Conservation (phyloP, 2,888 invertebrate genomes). For the Microctonus hyperodae region DNA sequence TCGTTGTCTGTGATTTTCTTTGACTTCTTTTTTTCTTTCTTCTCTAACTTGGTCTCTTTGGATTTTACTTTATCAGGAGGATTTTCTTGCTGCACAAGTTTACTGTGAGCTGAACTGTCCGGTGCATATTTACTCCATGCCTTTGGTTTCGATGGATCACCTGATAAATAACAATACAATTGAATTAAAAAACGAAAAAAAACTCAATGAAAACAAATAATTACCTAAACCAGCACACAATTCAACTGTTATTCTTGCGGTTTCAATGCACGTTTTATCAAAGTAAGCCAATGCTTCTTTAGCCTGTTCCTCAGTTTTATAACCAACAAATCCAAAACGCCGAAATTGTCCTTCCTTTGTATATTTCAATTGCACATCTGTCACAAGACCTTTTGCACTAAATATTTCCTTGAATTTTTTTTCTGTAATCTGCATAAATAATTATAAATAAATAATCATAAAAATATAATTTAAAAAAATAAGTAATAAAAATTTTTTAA, state of each 20-base stretch:
- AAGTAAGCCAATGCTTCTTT: constrained; percentile 78
- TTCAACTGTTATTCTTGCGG: constrained; percentile 82
- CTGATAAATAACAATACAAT: constrained; percentile 47
- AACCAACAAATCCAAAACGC: constrained; percentile 94
- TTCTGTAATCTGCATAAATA: constrained; percentile 73
- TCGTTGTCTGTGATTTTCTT: constrained; percentile 36
- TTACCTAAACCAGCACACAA: constrained; percentile 74
- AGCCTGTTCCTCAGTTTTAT: constrained; percentile 81
- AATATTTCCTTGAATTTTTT: constrained; percentile 80
- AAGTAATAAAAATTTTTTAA: too few species aligned
- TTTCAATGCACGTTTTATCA: constrained; percentile 84
- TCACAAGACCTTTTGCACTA: constrained; percentile 82
- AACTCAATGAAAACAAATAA: constrained; percentile 17
- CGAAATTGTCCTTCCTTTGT: constrained; percentile 91
- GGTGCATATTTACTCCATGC: constrained; percentile 93
- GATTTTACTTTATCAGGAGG: constrained; percentile 44
- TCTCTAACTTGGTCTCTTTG: constrained; percentile 43
- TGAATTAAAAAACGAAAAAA: constrained; percentile 25
- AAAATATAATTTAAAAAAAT: constrained; percentile 10
- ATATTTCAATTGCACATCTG: constrained; percentile 93
- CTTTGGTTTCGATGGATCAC: constrained; percentile 78
- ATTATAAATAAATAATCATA: constrained; percentile 5
- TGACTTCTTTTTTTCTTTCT: constrained; percentile 45
- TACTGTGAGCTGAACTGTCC: constrained; percentile 75
- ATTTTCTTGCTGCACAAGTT: constrained; percentile 60